phyloP scores from a whole-genome alignment of 2,888 invertebrate genomes.

The Liopterus haemorrhoidalis region DNA sequence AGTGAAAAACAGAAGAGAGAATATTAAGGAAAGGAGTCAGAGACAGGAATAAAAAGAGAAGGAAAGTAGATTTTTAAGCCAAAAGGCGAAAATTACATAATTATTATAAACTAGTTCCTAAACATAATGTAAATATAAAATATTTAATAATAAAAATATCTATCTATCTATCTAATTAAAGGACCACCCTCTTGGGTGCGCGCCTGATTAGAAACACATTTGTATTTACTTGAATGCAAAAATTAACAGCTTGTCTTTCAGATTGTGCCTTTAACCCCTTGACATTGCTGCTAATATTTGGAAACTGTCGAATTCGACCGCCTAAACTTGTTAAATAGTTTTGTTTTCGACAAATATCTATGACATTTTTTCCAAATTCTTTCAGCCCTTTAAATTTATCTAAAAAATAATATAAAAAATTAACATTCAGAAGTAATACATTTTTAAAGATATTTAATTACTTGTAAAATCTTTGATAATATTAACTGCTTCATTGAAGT shows the following conservation, averaged over 20 bases:
- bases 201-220: no score
- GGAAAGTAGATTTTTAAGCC: no score
- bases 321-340: slow-evolving; percentile 41
- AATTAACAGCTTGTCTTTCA: slow-evolving; percentile 49
- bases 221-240: slow-evolving; percentile 46
- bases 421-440: not conserved
- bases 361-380: slow-evolving; percentile 42
- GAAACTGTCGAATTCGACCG: slow-evolving; percentile 42
- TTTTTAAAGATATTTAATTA: slow-evolving; percentile 30
- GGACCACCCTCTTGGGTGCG: no score
- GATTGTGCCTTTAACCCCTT: slow-evolving; percentile 39
- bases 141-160: no score
- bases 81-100: no score
- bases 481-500: slow-evolving; percentile 41
- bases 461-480: slow-evolving; percentile 45
- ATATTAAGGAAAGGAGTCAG: no score
- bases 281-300: slow-evolving; percentile 30
- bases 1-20: no score
- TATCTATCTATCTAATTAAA: no score
- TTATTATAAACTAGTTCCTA: no score
- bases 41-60: no score
- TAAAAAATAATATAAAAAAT: slow-evolving; percentile 31
- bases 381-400: slow-evolving; percentile 47
- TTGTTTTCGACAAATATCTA: slow-evolving; percentile 36
- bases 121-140: no score